phyloP scores from a whole-genome alignment of 2,113 vertebrate species.

The Heptranchias perlo region DNA sequence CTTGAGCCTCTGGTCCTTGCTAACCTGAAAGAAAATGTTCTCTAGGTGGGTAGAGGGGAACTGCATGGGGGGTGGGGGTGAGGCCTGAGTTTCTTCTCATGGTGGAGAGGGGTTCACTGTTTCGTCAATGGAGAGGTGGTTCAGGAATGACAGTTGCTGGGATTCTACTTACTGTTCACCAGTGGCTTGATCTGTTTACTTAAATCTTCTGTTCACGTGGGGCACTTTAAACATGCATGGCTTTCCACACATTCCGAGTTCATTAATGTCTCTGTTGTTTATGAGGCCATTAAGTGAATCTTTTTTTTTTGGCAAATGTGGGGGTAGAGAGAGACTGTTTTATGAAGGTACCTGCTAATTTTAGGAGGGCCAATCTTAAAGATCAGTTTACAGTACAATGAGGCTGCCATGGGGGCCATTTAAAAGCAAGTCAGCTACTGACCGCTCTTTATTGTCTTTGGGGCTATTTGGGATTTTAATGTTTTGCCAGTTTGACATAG shows the following conservation, averaged over 20 bases:
- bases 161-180: neutral
- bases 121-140: neutral
- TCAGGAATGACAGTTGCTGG: neutral
- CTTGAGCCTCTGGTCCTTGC: neutral
- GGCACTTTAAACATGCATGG: neutral
- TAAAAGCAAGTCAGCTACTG: neutral
- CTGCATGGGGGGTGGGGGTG: no score
- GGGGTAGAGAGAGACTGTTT: neutral
- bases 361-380: neutral
- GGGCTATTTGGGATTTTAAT: neutral
- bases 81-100: neutral
- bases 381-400: neutral
- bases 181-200: neutral
- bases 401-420: neutral
- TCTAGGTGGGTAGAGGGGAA: neutral
- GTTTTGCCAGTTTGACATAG: neutral
- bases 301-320: neutral
- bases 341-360: neutral
- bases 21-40: neutral
- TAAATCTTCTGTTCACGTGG: neutral
- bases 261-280: neutral
- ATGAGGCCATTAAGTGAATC: neutral
- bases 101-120: neutral
- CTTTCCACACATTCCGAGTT: neutral
- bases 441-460: neutral